phyloP scores from a whole-genome alignment of 2,888 invertebrate genomes.

The Helleia helle region DNA sequence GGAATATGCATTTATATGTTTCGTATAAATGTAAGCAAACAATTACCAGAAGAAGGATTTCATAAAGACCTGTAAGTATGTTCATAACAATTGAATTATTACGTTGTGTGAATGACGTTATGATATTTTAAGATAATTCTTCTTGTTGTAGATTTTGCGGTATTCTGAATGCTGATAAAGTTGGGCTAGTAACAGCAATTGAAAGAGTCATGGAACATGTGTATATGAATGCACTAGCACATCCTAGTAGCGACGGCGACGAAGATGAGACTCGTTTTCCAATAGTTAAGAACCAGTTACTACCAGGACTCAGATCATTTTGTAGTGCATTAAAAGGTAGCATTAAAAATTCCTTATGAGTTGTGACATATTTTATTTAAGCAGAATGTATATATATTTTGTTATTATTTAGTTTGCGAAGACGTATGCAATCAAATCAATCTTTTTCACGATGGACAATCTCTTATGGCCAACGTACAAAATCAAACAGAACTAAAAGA shows the following conservation, averaged over 20 bases:
- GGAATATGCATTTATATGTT: constrained; percentile 91
- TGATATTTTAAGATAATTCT: no score
- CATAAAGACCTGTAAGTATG: constrained; percentile 82
- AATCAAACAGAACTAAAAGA: constrained; percentile 80
- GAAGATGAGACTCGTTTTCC: constrained; percentile 86
- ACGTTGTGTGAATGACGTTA: no score
- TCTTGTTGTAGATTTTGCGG: constrained; percentile 89
- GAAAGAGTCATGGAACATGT: constrained; percentile 91
- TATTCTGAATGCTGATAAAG: constrained; percentile 82
- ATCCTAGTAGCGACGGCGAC: constrained; percentile 85
- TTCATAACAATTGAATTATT: constrained; percentile 8
- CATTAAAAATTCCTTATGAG: background rate
- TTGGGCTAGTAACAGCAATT: constrained; percentile 89
- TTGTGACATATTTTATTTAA: no score
- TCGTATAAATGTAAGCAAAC: constrained; percentile 86
- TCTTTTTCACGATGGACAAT: constrained; percentile 83
- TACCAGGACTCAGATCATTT: constrained; percentile 88
- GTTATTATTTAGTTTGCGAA: constrained; percentile 80
- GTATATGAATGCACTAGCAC: constrained; percentile 91
- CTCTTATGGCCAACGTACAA: constrained; percentile 74
- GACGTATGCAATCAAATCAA: constrained; percentile 86
- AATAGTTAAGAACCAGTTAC: constrained; percentile 86
- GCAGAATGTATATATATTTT: no score
- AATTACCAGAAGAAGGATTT: constrained; percentile 93
- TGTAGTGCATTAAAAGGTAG: constrained; percentile 90